These are phyloP conservation scores for Lumbricus terrestris DNA, from an alignment of 2,888 invertebrate species.

Conservation along the genomic window DNA sequence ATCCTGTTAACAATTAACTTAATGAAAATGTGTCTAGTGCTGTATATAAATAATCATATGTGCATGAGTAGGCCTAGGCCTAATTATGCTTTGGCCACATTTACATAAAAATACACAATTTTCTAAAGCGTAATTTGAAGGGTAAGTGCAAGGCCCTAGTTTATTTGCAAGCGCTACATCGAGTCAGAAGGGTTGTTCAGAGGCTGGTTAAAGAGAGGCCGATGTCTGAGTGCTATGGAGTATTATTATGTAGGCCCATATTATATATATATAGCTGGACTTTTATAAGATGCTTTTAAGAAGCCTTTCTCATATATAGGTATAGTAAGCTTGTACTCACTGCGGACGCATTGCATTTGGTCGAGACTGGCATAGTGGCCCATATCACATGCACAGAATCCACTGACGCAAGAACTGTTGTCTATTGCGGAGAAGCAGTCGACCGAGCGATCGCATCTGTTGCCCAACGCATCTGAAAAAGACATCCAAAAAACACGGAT, in stretches of 20 bases:
- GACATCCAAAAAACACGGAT: neutral
- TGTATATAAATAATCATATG: too few species aligned
- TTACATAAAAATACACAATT: too few species aligned
- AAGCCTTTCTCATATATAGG: too few species aligned
- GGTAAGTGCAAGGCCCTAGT: neutral
- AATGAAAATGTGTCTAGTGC: too few species aligned
- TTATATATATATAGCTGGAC: too few species aligned
- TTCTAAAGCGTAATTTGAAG: neutral
- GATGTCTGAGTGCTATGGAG: too few species aligned
- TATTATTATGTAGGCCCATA: neutral
- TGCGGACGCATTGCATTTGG: neutral
- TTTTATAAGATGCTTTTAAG: too few species aligned
- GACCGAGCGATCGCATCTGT: neutral
- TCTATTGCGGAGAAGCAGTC: neutral
- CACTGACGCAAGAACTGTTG: neutral
- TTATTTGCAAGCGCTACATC: too few species aligned
- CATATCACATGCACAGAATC: neutral
- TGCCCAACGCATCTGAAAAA: neutral
- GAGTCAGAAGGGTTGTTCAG: too few species aligned
- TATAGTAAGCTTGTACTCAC: neutral
- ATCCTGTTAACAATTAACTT: neutral
- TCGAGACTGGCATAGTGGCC: neutral
- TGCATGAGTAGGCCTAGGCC: too few species aligned
- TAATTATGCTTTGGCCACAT: neutral
- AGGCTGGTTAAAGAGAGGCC: too few species aligned